Percentiles rank a stretch among this genome's conserved stretches.
phyloP scores from a whole-genome alignment of 2,888 invertebrate genomes.

The Apamea crenata region DNA sequence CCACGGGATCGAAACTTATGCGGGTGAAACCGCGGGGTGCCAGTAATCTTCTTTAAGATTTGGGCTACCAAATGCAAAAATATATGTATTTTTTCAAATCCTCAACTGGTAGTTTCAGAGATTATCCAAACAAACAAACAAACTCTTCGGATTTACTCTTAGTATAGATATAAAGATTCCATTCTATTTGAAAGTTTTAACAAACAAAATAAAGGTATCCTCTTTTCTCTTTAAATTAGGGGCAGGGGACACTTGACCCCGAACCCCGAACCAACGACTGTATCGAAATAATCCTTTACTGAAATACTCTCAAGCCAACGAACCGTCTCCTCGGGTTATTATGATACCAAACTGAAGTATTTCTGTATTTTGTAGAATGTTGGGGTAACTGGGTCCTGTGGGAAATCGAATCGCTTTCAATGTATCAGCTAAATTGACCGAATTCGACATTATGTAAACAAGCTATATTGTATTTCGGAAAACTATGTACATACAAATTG shows the following conservation, averaged over 20 bases:
- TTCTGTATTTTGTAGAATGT: slow-evolving; percentile 11
- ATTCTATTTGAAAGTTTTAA: not conserved
- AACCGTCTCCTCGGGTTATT: slow-evolving; percentile 39
- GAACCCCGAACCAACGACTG: slow-evolving; percentile 19
- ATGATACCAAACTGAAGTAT: slow-evolving; percentile 18
- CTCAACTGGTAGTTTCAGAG: not conserved
- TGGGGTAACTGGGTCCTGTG: slow-evolving; percentile 12
- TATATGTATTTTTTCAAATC: not conserved
- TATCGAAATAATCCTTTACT: slow-evolving; percentile 36
- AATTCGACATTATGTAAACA: slow-evolving; percentile 36
- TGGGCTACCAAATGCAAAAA: not conserved
- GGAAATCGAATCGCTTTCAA: slow-evolving; percentile 49
- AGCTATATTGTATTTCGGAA: slow-evolving; percentile 14
- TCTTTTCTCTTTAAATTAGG: slow-evolving; percentile 10
- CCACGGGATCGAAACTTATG: too few species aligned
- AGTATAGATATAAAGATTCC: not conserved
- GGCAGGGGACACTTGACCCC: slow-evolving; percentile 25
- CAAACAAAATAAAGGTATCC: slow-evolving; percentile 12
- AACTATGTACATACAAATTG: not conserved
- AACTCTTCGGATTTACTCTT: not conserved
- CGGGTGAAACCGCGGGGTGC: too few species aligned
- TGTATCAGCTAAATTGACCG: slow-evolving; percentile 31
- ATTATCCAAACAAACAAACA: not conserved
- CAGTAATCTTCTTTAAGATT: not conserved
- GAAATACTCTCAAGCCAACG: slow-evolving; percentile 43